Conservation (phyloP, 1,140 invertebrate species). For the Varroa destructor region DNA sequence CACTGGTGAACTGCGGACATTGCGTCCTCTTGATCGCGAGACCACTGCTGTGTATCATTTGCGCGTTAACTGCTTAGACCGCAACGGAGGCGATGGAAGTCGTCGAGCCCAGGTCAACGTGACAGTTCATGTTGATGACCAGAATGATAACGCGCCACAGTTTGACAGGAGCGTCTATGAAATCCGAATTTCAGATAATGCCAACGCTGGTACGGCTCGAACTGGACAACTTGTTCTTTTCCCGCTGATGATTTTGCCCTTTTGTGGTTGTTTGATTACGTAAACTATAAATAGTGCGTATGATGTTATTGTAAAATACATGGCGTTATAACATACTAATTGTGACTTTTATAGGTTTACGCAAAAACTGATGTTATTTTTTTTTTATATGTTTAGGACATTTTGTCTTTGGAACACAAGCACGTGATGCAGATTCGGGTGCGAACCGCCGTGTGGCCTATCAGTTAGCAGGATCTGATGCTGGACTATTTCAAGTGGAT, state of each 20-base stretch:
- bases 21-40: conserved; percentile 44
- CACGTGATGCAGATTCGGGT: conserved; percentile 61
- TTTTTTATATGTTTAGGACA: conserved; percentile 41
- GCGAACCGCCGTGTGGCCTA: conserved; percentile 64
- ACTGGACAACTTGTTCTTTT: conserved; percentile 24
- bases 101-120: conserved; percentile 49
- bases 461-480: conserved; percentile 58
- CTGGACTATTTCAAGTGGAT: conserved; percentile 60
- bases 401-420: conserved; percentile 76
- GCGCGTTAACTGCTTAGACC: no score
- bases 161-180: conserved; percentile 57
- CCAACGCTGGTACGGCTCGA: conserved; percentile 46
- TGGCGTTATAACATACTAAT: no score
- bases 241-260: background rate
- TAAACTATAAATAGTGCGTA: no score
- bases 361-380: conserved; percentile 17
- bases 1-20: conserved; percentile 38
- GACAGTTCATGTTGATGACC: conserved; percentile 60
- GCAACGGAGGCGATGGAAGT: no score
- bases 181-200: conserved; percentile 62
- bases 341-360: no score
- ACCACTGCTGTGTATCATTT: conserved; percentile 30
- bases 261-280: no score
- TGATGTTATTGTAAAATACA: no score
- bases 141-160: conserved; percentile 71